phyloP scores from a whole-genome alignment of 2,888 invertebrate species.

The Aspidiotus destructor region DNA sequence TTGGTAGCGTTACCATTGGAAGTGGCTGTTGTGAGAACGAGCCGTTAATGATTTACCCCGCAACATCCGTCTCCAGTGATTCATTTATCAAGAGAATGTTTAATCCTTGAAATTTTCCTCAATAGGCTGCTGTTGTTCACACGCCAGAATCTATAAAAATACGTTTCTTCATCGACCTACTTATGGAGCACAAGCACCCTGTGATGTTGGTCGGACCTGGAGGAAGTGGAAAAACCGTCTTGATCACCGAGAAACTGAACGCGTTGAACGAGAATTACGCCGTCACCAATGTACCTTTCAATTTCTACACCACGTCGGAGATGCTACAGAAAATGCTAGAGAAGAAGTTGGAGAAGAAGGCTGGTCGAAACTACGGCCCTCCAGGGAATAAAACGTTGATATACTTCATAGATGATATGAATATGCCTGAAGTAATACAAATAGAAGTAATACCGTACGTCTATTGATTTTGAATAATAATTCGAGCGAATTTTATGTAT shows the following conservation, averaged over 20 bases:
- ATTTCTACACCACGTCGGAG: constrained; percentile 88
- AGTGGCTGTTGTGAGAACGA: no score
- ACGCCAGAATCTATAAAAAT: constrained; percentile 87
- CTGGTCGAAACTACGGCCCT: constrained; percentile 88
- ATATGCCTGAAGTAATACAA: constrained; percentile 75
- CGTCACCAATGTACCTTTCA: constrained; percentile 85
- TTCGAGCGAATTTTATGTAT: background rate
- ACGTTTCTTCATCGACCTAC: constrained; percentile 75
- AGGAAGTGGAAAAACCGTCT: constrained; percentile 84
- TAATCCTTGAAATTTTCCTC: background rate
- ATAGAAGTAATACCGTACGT: no score
- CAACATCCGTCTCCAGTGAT: no score
- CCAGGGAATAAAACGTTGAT: constrained; percentile 87
- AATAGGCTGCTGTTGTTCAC: constrained; percentile 77
- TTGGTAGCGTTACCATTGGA: no score
- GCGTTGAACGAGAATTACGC: constrained; percentile 74
- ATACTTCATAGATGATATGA: constrained; percentile 95
- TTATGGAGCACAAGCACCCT: constrained; percentile 80
- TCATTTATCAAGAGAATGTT: no score
- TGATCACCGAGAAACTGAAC: constrained; percentile 52
- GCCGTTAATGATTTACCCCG: no score
- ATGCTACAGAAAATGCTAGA: constrained; percentile 89
- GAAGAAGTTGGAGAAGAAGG: constrained; percentile 92
- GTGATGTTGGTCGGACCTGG: constrained; percentile 91
- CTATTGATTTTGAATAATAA: background rate